A percentile compares a stretch with the other conserved stretches of the same genome.
phyloP scores from a whole-genome alignment of 2,113 vertebrate genomes.

The Passer montanus region DNA sequence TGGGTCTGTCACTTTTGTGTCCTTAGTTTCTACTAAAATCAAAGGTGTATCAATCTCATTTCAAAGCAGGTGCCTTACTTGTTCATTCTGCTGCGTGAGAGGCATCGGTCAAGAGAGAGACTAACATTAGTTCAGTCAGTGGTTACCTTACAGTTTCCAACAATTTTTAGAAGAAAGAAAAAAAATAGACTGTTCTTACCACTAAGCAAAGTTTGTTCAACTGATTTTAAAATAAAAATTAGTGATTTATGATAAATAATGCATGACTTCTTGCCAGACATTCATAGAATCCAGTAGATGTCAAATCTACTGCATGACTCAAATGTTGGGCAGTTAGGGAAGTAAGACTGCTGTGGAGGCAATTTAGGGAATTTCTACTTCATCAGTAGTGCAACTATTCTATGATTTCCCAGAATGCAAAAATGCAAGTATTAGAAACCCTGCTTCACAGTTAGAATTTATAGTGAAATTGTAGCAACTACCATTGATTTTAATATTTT shows the following conservation, averaged over 20 bases:
- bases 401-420: not conserved
- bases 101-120: fast-evolving
- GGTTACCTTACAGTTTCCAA: not conserved
- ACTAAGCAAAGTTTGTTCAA: not conserved
- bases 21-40: not conserved
- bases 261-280: not conserved
- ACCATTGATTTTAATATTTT: not conserved
- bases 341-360: not conserved
- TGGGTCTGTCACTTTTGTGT: not conserved
- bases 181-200: not conserved
- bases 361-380: not conserved
- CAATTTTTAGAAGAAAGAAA: not conserved
- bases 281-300: not conserved
- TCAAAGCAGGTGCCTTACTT: not conserved
- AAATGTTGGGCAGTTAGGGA: not conserved
- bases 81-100: not conserved
- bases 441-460: not conserved
- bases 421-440: not conserved
- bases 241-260: not conserved
- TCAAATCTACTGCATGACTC: not conserved
- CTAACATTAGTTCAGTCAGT: not conserved
- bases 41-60: not conserved
- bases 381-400: not conserved
- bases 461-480: not conserved
- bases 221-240: not conserved